Base-by-base conservation (phyloP, 1,140 invertebrate species). In the Lucilia cuprina region DNA sequence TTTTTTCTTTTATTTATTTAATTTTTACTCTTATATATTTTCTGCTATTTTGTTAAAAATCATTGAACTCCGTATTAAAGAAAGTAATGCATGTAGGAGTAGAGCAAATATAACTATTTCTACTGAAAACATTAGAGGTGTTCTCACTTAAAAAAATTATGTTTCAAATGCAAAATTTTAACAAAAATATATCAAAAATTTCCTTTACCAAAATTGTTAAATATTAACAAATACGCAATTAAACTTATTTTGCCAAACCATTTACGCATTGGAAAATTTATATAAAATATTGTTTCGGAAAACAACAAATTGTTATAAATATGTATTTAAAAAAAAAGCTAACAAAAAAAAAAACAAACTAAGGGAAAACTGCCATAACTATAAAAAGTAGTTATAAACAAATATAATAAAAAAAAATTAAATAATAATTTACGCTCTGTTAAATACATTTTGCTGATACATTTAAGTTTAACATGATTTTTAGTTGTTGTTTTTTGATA, bases 341-440 rank as follows among this genome's bases (percentile, higher is more conserved):
- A 55, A 14, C 17, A 14, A 4, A n/a, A 55, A 55, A 55, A 5
- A 55, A 55, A 3, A 1, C 25, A 1, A 55, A 55, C 50, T 41
- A 41, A 41, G 7, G 41, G 41, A 41, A 41, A 41, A 41, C 41
- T 3, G 41, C 41, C 41, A 41, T 41, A 41, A 41, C 5, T 10
- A 41, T 8, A 41, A 78, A 78, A 41, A 13, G 17, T 9, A 30
- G 25, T 30, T 2, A 30, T 30, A 30, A 30, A 30, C 25, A 30
- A 30, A 30, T 30, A 30, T 30, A 30, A 30, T 30, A 30, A 30
- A 30, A 30, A 30, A 30, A 78, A 78, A 80, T 80, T 80, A 80
- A 80, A 80, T 80, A 80, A 80, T 80, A 80, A 80, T 80, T 80
- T 80, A 80, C 77, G 77, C 77, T 80, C 77, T 80, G 77, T 80